phyloP scores from a whole-genome alignment of 2,797 vertebrate species.

The Gymnocypris eckloni region DNA sequence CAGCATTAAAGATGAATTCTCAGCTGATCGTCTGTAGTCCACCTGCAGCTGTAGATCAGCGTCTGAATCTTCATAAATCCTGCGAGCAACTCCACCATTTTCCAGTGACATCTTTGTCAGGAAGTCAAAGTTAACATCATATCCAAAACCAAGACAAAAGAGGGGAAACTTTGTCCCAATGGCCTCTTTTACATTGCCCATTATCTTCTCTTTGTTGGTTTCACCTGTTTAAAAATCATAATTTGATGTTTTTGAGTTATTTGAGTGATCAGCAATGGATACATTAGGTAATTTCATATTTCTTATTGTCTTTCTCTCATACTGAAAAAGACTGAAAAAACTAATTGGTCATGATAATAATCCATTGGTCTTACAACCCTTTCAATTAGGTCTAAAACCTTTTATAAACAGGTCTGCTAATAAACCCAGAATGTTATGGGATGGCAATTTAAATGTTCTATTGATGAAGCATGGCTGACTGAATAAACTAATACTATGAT shows the following conservation, averaged over 20 bases:
- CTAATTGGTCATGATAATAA: background rate
- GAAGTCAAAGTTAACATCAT: constrained; percentile 89
- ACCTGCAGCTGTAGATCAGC: constrained; percentile 76
- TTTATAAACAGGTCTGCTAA: background rate
- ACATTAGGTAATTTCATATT: background rate
- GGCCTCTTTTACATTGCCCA: constrained; percentile 77
- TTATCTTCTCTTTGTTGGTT: constrained; percentile 75
- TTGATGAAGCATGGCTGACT: background rate
- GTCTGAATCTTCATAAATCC: constrained; percentile 91
- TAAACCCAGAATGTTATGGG: too few relatives aligned
- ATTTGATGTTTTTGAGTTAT: background rate
- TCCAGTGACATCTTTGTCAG: constrained; percentile 89
- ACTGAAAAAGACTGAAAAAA: background rate
- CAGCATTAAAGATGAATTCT: background rate
- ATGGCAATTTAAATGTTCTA: too few relatives aligned
- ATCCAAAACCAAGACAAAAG: constrained; percentile 93
- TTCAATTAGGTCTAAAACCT: background rate
- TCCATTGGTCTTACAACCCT: background rate
- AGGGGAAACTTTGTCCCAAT: constrained; percentile 80
- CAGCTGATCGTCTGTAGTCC: background rate
- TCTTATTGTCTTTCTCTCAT: background rate
- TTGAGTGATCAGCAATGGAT: background rate
- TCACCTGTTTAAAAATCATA: constrained; percentile 71
- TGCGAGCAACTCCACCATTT: constrained; percentile 83
- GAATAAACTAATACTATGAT: background rate